Evolutionary conservation across 2,797 vertebrate genomes (phyloP), one percentile per base, ranked within the genome.

Genomic region (Epinephelus malabaricus): DNA sequence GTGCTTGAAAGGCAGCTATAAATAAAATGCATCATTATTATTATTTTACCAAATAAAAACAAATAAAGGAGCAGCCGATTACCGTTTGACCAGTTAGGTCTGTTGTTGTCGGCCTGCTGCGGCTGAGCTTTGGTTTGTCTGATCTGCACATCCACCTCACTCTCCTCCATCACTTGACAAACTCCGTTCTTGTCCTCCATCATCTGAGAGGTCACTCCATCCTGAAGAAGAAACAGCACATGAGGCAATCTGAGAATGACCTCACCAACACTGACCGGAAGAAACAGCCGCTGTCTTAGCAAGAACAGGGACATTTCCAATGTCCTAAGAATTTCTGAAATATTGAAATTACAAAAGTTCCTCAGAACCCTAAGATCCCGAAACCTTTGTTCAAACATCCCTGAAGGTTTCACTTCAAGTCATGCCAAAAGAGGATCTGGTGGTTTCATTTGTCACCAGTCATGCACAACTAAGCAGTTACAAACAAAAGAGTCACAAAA

Each of bases 71-170:
- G 27, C 2, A n/a, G n/a, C 9, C 23, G 14, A 1, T 76, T 86
- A 96, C 95, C 95, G 19, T 96, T 96, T 23, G 73, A 85, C 92
- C 91, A 92, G 46, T n/a, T 79, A 30, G 69, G n/a, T 14, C 12
- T 72, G 77, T 61, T 69, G 82, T 30, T 81, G 79, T 46, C 59
- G 70, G 10, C 30, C 63, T 70, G 85, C 51, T 71, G 89, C 1
- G 69, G 51, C 67, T 89, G 82, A 58, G 14, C 45, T 75, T 40
- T 80, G 69, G 49, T 56, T 49, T 66, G 69, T 50, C 46, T 61
- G 34, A 67, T 64, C n/a, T 67, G 78, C 51, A 56, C 78, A 9
- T 90, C 90, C 58, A 75, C 78, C 4, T 91, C 86, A 12, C 10
- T 51, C 17, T 90, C 89, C 64, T 92, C 93, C 76, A 53, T 78